A percentile compares a stretch with the other conserved stretches of the same genome.
Conservation (phyloP, 2,888 invertebrate species). For the Trissolcus japonicus region DNA sequence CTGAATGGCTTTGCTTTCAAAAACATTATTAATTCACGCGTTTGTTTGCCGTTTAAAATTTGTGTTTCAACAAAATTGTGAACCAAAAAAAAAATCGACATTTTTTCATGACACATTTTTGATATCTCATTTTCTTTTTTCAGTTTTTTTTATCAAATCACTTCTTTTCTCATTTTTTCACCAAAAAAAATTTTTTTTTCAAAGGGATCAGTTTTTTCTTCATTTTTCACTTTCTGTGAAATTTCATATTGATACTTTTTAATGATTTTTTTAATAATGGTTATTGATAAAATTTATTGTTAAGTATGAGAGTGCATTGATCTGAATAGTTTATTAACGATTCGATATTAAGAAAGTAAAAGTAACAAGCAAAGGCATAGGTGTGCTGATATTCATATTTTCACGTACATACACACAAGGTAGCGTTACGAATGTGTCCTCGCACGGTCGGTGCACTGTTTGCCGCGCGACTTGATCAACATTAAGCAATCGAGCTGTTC, state of each 20-base stretch:
- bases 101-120: too few species aligned
- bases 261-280: neutral
- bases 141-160: too few species aligned
- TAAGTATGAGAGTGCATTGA: neutral
- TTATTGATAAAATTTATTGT: neutral
- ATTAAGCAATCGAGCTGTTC: slow-evolving; percentile 70
- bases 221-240: too few species aligned
- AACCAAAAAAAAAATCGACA: too few species aligned
- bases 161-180: too few species aligned
- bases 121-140: too few species aligned
- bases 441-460: slow-evolving; percentile 74
- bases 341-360: slow-evolving; percentile 68
- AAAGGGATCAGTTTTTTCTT: too few species aligned
- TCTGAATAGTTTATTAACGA: slow-evolving; percentile 37
- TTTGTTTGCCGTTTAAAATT: slow-evolving; percentile 36
- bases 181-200: too few species aligned
- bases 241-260: neutral
- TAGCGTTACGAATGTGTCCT: slow-evolving; percentile 71
- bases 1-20: slow-evolving; percentile 22
- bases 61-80: too few species aligned
- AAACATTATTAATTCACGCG: slow-evolving; percentile 14
- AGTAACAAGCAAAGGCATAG: slow-evolving; percentile 60
- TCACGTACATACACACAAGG: slow-evolving; percentile 59
- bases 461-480: slow-evolving; percentile 67
- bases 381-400: slow-evolving; percentile 52